These are phyloP conservation scores for Athene cunicularia DNA, from an alignment of 2,113 vertebrate genomes.

Conservation along the genomic window DNA sequence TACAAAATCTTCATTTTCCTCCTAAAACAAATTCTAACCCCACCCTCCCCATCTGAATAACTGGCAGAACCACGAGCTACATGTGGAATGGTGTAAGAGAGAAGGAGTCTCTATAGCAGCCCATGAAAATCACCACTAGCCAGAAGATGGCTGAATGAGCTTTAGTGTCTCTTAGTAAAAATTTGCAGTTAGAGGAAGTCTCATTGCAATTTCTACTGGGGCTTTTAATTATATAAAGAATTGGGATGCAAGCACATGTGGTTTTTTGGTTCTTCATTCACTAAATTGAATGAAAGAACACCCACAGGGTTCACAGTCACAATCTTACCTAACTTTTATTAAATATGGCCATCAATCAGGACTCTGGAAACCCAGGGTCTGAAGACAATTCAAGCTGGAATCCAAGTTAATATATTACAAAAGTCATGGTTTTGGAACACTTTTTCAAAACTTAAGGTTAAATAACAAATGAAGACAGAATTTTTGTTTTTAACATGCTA, in stretches of 20 bases:
- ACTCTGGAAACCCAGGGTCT: not conserved
- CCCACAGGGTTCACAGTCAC: not conserved
- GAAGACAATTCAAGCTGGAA: not conserved
- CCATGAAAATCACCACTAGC: not conserved
- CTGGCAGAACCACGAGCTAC: not conserved
- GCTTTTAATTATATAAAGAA: not conserved
- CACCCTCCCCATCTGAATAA: not conserved
- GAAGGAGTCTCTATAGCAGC: not conserved
- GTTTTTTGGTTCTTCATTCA: not conserved
- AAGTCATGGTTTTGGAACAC: rapidly evolving
- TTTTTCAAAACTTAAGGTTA: not conserved
- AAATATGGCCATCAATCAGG: not conserved
- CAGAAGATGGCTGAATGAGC: not conserved
- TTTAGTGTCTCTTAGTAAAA: not conserved
- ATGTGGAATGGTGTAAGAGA: not conserved
- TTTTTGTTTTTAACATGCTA: not conserved
- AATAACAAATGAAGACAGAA: not conserved
- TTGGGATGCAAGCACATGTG: not conserved
- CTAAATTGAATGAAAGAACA: not conserved
- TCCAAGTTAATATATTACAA: not conserved
- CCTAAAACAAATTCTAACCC: not conserved
- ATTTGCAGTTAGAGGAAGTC: not conserved
- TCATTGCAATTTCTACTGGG: not conserved
- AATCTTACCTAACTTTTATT: not conserved
- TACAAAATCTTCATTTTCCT: not conserved